Evolutionary conservation across 2,113 vertebrate species (phyloP).

Genomic region (Neodon shergylaensis): DNA sequence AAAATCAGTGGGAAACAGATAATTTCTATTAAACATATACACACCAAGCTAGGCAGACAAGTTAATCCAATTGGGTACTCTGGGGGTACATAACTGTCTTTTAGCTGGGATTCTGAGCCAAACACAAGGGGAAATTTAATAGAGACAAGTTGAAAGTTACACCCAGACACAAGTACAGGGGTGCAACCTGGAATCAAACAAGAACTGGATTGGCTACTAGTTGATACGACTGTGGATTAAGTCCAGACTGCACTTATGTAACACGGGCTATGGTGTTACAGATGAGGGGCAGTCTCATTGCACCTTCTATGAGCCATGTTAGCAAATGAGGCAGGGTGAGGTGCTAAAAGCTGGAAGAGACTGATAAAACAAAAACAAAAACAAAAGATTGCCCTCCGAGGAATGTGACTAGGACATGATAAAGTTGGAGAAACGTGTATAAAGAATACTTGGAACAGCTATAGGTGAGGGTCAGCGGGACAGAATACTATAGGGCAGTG

Average conservation of each 20-base stretch:
- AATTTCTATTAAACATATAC: not conserved
- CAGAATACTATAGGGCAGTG: not conserved
- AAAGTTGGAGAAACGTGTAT: not conserved
- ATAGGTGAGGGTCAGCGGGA: not conserved
- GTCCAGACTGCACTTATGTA: not conserved
- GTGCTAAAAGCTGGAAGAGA: not conserved
- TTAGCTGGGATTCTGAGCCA: constrained; percentile 14
- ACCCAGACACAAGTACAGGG: not conserved
- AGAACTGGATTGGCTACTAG: not conserved
- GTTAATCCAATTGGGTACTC: not conserved
- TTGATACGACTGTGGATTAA: not conserved
- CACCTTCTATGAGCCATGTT: not conserved
- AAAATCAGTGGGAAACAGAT: not conserved
- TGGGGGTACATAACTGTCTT: not conserved
- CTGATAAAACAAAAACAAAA: not conserved
- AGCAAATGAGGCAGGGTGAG: not conserved
- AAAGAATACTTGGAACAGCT: not conserved
- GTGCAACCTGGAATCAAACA: not conserved
- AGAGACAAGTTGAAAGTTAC: not conserved
- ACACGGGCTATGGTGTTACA: too few species aligned
- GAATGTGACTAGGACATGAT: not conserved
- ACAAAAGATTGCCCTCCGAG: not conserved
- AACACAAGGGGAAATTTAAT: constrained; percentile 9
- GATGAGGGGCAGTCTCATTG: not conserved
- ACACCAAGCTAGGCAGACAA: not conserved